Conservation (phyloP, 2,797 vertebrate genomes). For the Eutrigla gurnardus region DNA sequence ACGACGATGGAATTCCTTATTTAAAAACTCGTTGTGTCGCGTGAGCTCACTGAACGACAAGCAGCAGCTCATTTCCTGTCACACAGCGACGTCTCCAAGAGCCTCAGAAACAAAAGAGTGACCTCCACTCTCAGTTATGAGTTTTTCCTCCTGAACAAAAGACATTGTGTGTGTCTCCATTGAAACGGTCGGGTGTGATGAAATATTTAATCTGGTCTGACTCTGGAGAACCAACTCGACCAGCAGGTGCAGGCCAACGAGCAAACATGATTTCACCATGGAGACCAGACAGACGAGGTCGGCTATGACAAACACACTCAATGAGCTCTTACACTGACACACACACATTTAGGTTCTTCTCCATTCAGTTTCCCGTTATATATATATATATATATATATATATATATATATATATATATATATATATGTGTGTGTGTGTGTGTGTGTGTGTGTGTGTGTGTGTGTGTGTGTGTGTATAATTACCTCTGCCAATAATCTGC, state of each 20-base stretch:
- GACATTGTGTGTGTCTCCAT: slow-evolving; percentile 45
- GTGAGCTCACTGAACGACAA: slow-evolving; percentile 47
- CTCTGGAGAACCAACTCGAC: neutral
- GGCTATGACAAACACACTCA: slow-evolving; percentile 46
- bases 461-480: too few species aligned
- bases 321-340: too few species aligned
- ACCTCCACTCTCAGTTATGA: slow-evolving; percentile 58
- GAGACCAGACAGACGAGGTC: slow-evolving; percentile 71
- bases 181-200: slow-evolving; percentile 36
- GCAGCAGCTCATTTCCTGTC: slow-evolving; percentile 55
- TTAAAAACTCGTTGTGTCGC: too few species aligned
- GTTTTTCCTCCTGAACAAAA: slow-evolving; percentile 62
- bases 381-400: too few species aligned
- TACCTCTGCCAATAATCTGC: too few species aligned
- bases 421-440: too few species aligned
- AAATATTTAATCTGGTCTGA: slow-evolving; percentile 61
- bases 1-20: too few species aligned
- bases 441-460: too few species aligned
- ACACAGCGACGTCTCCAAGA: slow-evolving; percentile 24
- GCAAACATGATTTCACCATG: slow-evolving; percentile 63
- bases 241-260: slow-evolving; percentile 44
- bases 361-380: too few species aligned
- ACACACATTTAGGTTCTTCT: too few species aligned
- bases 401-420: too few species aligned
- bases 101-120: slow-evolving; percentile 44